These are phyloP conservation scores for Caracal caracal DNA, from an alignment of 2,113 vertebrate genomes.

Conservation along the genomic window DNA sequence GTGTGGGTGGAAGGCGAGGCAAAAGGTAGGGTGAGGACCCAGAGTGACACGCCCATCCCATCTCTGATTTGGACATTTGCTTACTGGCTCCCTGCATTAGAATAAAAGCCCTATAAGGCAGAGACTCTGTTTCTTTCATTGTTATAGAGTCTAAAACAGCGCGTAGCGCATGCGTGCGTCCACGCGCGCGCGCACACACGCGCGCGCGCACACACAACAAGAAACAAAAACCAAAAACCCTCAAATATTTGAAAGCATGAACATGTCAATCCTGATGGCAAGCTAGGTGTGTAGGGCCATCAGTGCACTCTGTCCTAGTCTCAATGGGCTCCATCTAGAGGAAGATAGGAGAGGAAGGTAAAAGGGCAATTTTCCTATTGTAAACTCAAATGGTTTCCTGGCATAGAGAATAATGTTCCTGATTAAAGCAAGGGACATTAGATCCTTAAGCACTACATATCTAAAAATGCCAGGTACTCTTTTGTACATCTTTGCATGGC, in stretches of 20 bases:
- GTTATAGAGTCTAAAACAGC: background rate
- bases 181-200: accelerated
- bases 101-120: slow-evolving; percentile 56
- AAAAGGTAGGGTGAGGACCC: no score
- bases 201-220: background rate
- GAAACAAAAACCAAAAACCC: background rate
- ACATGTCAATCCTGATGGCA: slow-evolving; percentile 10
- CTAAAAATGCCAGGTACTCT: background rate
- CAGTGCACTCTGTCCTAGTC: background rate
- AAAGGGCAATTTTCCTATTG: background rate
- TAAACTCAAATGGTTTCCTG: slow-evolving; percentile 33
- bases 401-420: background rate
- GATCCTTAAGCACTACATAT: background rate
- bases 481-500: background rate
- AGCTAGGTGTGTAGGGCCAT: background rate
- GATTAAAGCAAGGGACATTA: slow-evolving; percentile 35
- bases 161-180: background rate
- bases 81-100: background rate
- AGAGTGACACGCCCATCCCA: background rate
- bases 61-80: background rate
- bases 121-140: slow-evolving; percentile 1
- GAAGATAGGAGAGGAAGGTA: background rate
- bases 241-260: slow-evolving; percentile 2
- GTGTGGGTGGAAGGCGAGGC: background rate
- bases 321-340: background rate